phyloP scores from a whole-genome alignment of 2,797 vertebrate species.

The Hippocampus kuda region DNA sequence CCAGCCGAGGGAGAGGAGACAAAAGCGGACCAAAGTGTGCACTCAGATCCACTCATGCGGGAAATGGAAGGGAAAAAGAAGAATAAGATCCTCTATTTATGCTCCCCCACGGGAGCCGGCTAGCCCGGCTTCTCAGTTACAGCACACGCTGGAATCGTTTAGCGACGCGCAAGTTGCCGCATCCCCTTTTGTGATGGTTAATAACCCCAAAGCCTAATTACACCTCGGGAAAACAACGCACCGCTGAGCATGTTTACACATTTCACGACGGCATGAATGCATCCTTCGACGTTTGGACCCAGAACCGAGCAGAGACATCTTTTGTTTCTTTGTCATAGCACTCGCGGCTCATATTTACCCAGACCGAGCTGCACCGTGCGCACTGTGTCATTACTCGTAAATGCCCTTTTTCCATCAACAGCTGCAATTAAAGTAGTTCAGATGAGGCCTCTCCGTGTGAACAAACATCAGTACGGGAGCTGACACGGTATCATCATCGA shows the following conservation, averaged over 20 bases:
- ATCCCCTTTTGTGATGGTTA: constrained; percentile 31
- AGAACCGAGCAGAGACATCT: not conserved
- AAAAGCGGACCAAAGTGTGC: constrained; percentile 57
- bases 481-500: constrained; percentile 16
- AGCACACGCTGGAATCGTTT: constrained; percentile 17
- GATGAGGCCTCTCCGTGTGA: constrained; percentile 13
- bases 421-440: not conserved
- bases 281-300: not conserved
- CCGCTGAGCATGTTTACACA: constrained; percentile 9
- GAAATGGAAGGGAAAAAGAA: constrained; percentile 53
- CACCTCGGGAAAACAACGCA: constrained; percentile 33
- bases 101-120: constrained; percentile 40
- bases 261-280: constrained; percentile 3
- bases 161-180: constrained; percentile 24
- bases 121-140: constrained; percentile 16
- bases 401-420: not conserved
- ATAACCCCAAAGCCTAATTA: constrained; percentile 42
- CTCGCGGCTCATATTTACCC: not conserved
- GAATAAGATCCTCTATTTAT: constrained; percentile 44
- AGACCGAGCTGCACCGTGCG: not conserved
- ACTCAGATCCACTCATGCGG: constrained; percentile 59
- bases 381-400: not conserved
- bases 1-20: constrained; percentile 47
- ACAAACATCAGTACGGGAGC: constrained; percentile 20
- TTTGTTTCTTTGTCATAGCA: not conserved